Base-by-base conservation (phyloP, 1,140 invertebrate genomes). In the Eupristina koningsbergeri region DNA sequence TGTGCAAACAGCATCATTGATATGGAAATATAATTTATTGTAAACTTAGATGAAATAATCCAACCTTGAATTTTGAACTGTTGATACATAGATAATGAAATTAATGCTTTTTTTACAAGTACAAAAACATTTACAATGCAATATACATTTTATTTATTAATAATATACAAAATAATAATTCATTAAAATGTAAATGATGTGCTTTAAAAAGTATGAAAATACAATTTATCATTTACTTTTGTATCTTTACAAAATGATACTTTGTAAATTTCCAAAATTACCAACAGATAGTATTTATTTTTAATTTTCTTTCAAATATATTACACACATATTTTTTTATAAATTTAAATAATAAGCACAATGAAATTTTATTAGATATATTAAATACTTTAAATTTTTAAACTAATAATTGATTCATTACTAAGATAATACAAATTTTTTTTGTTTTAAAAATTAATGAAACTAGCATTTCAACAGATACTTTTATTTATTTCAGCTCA, bases 41-140 rank as follows among this genome's bases (percentile, higher is more conserved):
- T 50, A 50, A 7, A 50, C 17, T 71, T 71, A 71, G 45, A 53
- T 58, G 31, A 76, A 50, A 58, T 26, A 36, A 61, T 78, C 50
- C 22, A 17, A 29, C 67, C 80, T 81, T 81, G 80, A n/a, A 74
- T 81, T 74, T 81, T 81, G 69, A 41, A 81, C 69, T 34, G 36
- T 45, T 45, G 13, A 36, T 9, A 22, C 15, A 15, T 22, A 76
- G 29, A 76, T 76, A 39, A 74, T 9, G 3, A 50, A 19, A 15
- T 47, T 74, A 74, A 39, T 19, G 0, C 9, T 69, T 34, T 64
- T 31, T 31, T 45, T 45, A 7, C 11, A 45, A 45, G 5, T 45
- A 11, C 41, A 45, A 11, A 45, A 45, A 11, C 11, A 45, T 45
- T 45, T 45, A 11, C 11, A 45, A 45, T 7, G 11, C 11, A 11